Base-by-base conservation (phyloP, 2,888 invertebrate species). In the Nephrocerus scutellatus region DNA sequence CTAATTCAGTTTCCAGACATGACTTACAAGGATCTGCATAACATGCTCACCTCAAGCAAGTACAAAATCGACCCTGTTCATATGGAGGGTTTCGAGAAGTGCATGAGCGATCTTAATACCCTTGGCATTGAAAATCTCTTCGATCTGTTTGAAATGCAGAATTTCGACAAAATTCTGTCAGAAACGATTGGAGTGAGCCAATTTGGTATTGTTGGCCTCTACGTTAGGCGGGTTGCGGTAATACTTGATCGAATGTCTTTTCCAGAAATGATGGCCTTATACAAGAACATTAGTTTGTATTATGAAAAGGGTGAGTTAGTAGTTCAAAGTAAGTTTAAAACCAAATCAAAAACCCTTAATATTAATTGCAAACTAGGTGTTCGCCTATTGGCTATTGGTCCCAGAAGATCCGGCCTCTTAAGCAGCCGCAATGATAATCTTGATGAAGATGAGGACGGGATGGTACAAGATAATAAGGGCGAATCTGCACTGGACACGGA, bases 161-260 rank as follows among this genome's bases (percentile, higher is more conserved):
- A 75, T 25, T 71, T 77, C 25, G 79, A 80, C 41, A 76, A 75
- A 45, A 62, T 77, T 26, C 72, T 77, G 58, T 71, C 74, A 32
- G 76, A 76, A 18, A 57, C 60, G n/a, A 52, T 57, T 25, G 66
- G 66, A 8, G 61, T 68, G 0, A 63, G 62, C 36, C 68, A 66
- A 34, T 66, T 56, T 39, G 67, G 68, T 39, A 61, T 68, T 43
- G 63, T 73, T 74, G 91, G 91, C 20, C 72, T 88, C 48, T 92
- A 86, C 65, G 73, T 92, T 45, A 73, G 91, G 45, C 74, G 90
- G 56, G 81, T 90, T 60, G 76, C 84, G 48, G 72, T 91, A 2
- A 80, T 84, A 46, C 79, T 91, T 59, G 87, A 90, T 55, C 85
- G 84, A 61, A 71, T 91, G 48, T 78, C 84, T 12, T 92, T 92